These are phyloP conservation scores for Pammene aurita DNA, from an alignment of 2,888 invertebrate species.

Conservation along the genomic window DNA sequence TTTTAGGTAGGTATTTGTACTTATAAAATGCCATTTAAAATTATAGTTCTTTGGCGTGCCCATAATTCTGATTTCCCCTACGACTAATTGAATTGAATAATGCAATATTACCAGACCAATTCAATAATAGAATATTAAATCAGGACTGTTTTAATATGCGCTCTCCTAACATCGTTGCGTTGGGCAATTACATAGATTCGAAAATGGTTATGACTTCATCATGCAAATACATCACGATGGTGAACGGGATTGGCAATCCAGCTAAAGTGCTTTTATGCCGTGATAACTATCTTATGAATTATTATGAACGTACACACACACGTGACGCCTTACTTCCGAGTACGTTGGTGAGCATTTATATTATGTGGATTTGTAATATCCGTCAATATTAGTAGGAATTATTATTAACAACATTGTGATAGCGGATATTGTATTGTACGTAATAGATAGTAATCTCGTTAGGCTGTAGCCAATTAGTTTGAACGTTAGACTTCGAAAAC, in stretches of 20 bases:
- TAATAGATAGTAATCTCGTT: background rate
- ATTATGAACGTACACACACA: slow-evolving; percentile 51
- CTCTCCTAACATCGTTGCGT: slow-evolving; percentile 43
- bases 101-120: slow-evolving; percentile 30
- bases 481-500: background rate
- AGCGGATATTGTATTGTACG: background rate
- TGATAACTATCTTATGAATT: slow-evolving; percentile 72
- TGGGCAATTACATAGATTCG: slow-evolving; percentile 60
- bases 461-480: background rate
- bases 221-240: slow-evolving; percentile 62
- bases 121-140: slow-evolving; percentile 40
- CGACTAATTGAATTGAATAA: slow-evolving; percentile 25
- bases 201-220: slow-evolving; percentile 65
- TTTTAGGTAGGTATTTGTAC: too few relatives aligned
- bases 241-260: slow-evolving; percentile 67
- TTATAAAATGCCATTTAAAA: background rate
- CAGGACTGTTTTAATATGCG: slow-evolving; percentile 25
- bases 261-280: slow-evolving; percentile 66
- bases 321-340: slow-evolving; percentile 45
- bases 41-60: background rate
- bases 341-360: slow-evolving; percentile 33
- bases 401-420: background rate
- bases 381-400: background rate
- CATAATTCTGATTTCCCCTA: background rate
- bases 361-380: slow-evolving; percentile 10